Percentiles rank a stretch among this genome's conserved stretches.
phyloP scores from a whole-genome alignment of 2,888 invertebrate species.

The Ormyrus nitidulus region DNA sequence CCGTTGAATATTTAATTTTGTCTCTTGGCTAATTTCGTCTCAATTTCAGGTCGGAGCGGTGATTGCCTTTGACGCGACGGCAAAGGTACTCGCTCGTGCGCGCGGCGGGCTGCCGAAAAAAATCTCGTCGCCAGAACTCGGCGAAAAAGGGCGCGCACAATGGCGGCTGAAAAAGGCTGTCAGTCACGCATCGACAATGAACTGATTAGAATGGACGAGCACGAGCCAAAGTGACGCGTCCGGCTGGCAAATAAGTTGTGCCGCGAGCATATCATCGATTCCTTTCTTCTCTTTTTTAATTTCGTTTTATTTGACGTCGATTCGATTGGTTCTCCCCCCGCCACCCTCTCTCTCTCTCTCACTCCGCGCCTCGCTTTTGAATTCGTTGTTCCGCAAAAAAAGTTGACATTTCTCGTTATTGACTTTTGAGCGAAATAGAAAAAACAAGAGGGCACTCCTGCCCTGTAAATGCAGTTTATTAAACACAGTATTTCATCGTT shows the following conservation, averaged over 20 bases:
- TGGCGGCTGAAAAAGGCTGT: slow-evolving; percentile 29
- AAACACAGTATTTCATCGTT: too few relatives aligned
- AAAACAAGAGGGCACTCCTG: too few relatives aligned
- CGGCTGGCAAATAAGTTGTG: slow-evolving; percentile 38
- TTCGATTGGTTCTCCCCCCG: background rate
- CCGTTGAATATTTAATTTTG: background rate
- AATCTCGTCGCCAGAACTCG: background rate
- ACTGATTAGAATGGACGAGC: slow-evolving; percentile 59
- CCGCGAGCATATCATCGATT: background rate
- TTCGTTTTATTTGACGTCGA: slow-evolving; percentile 55
- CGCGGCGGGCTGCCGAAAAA: background rate
- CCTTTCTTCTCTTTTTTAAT: slow-evolving; percentile 51
- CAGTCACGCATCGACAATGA: slow-evolving; percentile 58
- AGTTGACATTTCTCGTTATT: too few relatives aligned
- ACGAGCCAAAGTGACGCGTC: slow-evolving; percentile 31
- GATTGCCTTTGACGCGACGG: background rate
- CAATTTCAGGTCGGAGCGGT: background rate
- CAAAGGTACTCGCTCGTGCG: background rate
- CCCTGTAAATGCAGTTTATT: too few relatives aligned
- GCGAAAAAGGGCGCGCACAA: slow-evolving; percentile 13
- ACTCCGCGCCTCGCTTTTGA: background rate
- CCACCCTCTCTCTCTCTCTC: background rate
- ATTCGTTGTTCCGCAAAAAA: background rate
- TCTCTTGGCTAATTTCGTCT: slow-evolving; percentile 7
- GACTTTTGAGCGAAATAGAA: too few relatives aligned